Conservation (phyloP, 30 jellyfish, hydroid and myxozoan species). For the Aurelia coerulea region DNA sequence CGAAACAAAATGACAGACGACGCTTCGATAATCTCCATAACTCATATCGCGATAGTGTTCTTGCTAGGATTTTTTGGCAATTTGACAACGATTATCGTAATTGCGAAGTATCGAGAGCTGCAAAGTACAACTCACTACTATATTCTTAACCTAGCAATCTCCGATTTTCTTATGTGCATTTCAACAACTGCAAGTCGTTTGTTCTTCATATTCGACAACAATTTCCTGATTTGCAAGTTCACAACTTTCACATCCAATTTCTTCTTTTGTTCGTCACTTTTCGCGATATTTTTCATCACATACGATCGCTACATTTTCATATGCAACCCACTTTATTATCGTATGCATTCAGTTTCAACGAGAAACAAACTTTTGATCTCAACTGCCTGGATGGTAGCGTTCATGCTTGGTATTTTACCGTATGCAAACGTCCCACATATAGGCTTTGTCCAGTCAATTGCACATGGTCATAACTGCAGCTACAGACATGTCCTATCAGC, state of each 20-base stretch:
- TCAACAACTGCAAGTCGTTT: slow-evolving; percentile 23
- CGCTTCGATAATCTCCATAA: no score
- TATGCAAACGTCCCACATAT: slow-evolving; percentile 3
- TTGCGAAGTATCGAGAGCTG: slow-evolving; percentile 23
- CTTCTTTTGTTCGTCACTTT: slow-evolving; percentile 55
- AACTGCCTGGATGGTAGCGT: slow-evolving; percentile 35
- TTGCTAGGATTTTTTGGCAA: slow-evolving; percentile 47
- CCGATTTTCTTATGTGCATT: slow-evolving; percentile 41
- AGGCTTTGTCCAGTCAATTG: no score
- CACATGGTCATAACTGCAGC: background rate
- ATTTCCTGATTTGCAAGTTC: slow-evolving; percentile 23
- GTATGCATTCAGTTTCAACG: slow-evolving; percentile 27
- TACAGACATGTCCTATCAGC: slow-evolving; percentile 25
- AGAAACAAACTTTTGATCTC: slow-evolving; percentile 8
- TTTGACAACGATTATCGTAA: slow-evolving; percentile 48
- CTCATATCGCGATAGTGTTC: slow-evolving; percentile 5
- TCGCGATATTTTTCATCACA: slow-evolving; percentile 48
- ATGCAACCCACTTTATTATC: slow-evolving; percentile 50
- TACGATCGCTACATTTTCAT: slow-evolving; percentile 70
- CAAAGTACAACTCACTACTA: slow-evolving; percentile 42
- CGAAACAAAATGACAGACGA: no score
- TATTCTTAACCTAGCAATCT: slow-evolving; percentile 61
- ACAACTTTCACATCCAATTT: slow-evolving; percentile 14
- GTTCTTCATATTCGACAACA: background rate
- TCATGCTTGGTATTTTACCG: slow-evolving; percentile 42